Evolutionary conservation across 2,113 vertebrate species (phyloP).

Genomic region (Malurus alboscapulatus): DNA sequence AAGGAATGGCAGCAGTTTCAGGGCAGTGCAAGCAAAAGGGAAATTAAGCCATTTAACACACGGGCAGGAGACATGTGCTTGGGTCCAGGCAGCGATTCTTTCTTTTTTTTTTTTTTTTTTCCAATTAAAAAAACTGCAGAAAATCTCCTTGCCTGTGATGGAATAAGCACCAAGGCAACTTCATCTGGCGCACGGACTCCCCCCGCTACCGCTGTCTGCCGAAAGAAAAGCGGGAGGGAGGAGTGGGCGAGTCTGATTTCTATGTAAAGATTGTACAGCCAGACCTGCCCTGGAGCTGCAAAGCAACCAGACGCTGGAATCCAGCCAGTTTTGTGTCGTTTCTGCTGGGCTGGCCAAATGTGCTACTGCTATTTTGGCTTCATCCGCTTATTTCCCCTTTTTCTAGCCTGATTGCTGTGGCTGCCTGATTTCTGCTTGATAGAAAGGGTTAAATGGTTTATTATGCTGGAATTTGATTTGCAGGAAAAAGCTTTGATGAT

Average conservation of each 20-base stretch:
- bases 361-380: background rate
- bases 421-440: background rate
- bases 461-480: background rate
- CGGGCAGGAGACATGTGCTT: background rate
- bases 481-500: background rate
- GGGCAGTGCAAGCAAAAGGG: background rate
- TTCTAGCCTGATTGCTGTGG: background rate
- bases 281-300: conserved; percentile 7
- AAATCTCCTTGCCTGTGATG: background rate
- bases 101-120: background rate
- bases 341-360: background rate
- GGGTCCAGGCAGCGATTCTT: background rate
- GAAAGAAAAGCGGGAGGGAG: background rate
- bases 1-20: background rate
- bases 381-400: background rate
- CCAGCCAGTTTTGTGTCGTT: background rate
- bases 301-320: background rate
- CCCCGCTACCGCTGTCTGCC: background rate
- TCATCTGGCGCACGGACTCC: background rate
- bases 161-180: background rate
- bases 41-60: conserved; percentile 22
- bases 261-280: background rate
- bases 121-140: conserved; percentile 21
- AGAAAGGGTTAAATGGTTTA: background rate
- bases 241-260: background rate